These are phyloP conservation scores for Anhinga anhinga DNA, from an alignment of 2,113 vertebrate species.

Conservation along the genomic window DNA sequence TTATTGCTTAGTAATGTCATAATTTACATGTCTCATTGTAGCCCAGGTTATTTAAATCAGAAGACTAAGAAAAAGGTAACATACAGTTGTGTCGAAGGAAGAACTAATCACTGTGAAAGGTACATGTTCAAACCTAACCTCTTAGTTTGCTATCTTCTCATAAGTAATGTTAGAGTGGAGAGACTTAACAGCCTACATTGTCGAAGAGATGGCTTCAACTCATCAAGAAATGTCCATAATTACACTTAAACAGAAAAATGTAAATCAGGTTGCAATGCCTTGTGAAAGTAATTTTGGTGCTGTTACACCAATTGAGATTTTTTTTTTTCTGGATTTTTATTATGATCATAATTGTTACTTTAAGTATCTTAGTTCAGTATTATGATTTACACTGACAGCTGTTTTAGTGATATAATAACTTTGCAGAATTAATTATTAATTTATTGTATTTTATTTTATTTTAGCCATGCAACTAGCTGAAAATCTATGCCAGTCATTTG, in stretches of 20 bases:
- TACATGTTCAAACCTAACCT: not conserved
- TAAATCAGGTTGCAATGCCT: not conserved
- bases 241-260: not conserved
- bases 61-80: not conserved
- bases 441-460: conserved; percentile 28
- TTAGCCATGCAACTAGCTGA: conserved; percentile 12
- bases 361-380: not conserved
- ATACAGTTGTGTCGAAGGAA: not conserved
- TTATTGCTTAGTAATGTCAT: not conserved
- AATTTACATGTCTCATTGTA: conserved; percentile 23
- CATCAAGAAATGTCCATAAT: not conserved
- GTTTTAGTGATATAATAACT: conserved; percentile 36
- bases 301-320: not conserved
- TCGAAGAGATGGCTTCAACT: not conserved
- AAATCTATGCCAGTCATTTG: not conserved
- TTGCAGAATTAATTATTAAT: conserved; percentile 39
- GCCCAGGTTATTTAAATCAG: not conserved
- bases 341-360: not conserved
- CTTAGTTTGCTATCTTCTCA: conserved; percentile 18
- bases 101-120: conserved; percentile 17
- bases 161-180: not conserved
- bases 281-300: not conserved
- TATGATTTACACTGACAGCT: conserved; percentile 2
- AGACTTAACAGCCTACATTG: not conserved
- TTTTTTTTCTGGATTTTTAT: conserved; percentile 5